phyloP scores from a whole-genome alignment of 2,888 invertebrate genomes.

The Bimastos eiseni region DNA sequence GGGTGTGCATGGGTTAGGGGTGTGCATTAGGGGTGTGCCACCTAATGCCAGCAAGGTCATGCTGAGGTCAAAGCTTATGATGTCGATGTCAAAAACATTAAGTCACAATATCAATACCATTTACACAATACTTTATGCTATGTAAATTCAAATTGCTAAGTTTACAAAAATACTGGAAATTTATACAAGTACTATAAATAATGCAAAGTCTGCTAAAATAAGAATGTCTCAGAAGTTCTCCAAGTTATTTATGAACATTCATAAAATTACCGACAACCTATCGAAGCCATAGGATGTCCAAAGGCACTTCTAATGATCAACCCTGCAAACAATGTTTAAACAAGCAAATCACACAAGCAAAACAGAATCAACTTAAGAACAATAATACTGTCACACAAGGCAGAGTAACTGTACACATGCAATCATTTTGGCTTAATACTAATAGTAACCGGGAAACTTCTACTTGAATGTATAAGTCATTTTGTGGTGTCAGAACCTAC shows the following conservation, averaged over 20 bases:
- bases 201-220: not conserved
- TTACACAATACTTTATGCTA: not conserved
- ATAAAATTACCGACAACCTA: not conserved
- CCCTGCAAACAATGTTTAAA: not conserved
- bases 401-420: not conserved
- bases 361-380: not conserved
- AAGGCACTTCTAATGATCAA: not conserved
- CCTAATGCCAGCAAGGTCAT: too few relatives aligned
- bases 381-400: not conserved
- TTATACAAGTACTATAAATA: not conserved
- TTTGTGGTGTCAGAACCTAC: too few relatives aligned
- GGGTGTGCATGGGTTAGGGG: too few relatives aligned
- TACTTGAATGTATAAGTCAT: not conserved
- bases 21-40: too few relatives aligned
- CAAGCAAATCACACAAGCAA: not conserved
- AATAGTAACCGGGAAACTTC: not conserved
- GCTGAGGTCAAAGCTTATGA: too few relatives aligned
- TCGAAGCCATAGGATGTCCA: not conserved
- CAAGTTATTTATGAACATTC: not conserved
- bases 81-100: too few relatives aligned
- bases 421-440: not conserved
- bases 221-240: not conserved
- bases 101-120: too few relatives aligned
- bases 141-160: not conserved
- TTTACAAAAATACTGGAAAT: not conserved